Conservation (phyloP, 1,140 invertebrate genomes). For the Drosophila carrolli region DNA sequence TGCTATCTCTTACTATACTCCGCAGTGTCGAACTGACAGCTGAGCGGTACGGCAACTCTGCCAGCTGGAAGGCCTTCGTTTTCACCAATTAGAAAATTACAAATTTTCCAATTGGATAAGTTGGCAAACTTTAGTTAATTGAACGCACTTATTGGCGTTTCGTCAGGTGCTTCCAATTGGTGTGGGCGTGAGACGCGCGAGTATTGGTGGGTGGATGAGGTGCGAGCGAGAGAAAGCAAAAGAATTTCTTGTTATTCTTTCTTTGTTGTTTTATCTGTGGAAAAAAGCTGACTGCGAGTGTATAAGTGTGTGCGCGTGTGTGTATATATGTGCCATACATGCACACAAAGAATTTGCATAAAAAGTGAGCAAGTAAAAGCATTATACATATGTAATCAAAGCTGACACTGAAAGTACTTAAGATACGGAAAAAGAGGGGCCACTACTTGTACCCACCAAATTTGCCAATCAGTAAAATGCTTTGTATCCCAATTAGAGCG, state of each 20-base stretch:
- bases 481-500: slow-evolving; percentile 9
- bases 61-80: slow-evolving; percentile 42
- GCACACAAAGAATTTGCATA: slow-evolving; percentile 62
- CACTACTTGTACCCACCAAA: slow-evolving; percentile 23
- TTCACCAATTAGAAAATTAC: slow-evolving; percentile 54
- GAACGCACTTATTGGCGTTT: slow-evolving; percentile 54
- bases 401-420: slow-evolving; percentile 36
- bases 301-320: slow-evolving; percentile 13
- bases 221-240: slow-evolving; percentile 43
- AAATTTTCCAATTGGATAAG: slow-evolving; percentile 39
- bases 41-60: slow-evolving; percentile 51
- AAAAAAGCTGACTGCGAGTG: slow-evolving; percentile 56
- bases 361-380: slow-evolving; percentile 37
- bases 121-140: slow-evolving; percentile 26
- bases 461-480: slow-evolving; percentile 24
- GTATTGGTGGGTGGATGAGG: slow-evolving; percentile 49
- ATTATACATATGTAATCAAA: slow-evolving; percentile 51
- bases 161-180: slow-evolving; percentile 56
- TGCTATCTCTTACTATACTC: neutral
- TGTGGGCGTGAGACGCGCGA: slow-evolving; percentile 20
- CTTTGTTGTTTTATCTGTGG: slow-evolving; percentile 77
- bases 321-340: slow-evolving; percentile 58
- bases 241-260: slow-evolving; percentile 77
- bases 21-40: slow-evolving; percentile 31
- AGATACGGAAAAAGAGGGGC: slow-evolving; percentile 22